Percentiles rank a stretch among this genome's conserved stretches.
Conservation (phyloP, 2,888 invertebrate species). For the Eupithecia subumbrata region DNA sequence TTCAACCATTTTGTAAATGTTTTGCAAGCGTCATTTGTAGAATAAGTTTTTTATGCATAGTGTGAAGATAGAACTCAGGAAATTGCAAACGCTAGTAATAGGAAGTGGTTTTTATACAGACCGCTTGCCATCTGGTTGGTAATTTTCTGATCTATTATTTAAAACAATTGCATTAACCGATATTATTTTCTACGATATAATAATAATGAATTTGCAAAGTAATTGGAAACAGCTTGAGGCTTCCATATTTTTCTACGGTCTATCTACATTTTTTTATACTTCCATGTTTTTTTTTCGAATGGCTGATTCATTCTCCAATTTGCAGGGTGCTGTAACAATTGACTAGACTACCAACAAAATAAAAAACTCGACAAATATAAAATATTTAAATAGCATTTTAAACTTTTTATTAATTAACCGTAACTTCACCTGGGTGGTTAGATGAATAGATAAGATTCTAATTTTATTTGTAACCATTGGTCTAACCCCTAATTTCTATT, state of each 20-base stretch:
- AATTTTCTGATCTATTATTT: conserved; percentile 29
- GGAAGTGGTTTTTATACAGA: conserved; percentile 13
- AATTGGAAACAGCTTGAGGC: neutral
- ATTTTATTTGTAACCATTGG: conserved; percentile 76
- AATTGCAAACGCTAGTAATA: conserved; percentile 23
- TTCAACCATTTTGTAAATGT: conserved; percentile 16
- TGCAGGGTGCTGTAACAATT: neutral
- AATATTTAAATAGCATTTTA: neutral
- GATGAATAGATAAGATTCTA: conserved; percentile 69
- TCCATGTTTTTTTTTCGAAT: neutral
- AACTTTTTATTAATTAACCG: conserved; percentile 51
- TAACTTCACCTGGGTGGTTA: conserved; percentile 74
- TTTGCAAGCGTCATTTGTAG: conserved; percentile 25
- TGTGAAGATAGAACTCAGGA: conserved; percentile 17
- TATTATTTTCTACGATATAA: conserved; percentile 5
- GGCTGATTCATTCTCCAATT: neutral
- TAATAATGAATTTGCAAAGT: neutral
- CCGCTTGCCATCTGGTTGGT: conserved; percentile 34
- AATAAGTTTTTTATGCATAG: conserved; percentile 13
- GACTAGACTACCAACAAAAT: neutral
- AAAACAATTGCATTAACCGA: conserved; percentile 12
- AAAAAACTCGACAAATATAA: neutral
- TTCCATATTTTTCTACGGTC: neutral
- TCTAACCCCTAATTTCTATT: conserved; percentile 79
- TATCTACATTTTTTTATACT: neutral